Percentiles rank a stretch among this genome's conserved stretches.
phyloP scores from a whole-genome alignment of 2,888 invertebrate species.

The Linnaemya tessellans region DNA sequence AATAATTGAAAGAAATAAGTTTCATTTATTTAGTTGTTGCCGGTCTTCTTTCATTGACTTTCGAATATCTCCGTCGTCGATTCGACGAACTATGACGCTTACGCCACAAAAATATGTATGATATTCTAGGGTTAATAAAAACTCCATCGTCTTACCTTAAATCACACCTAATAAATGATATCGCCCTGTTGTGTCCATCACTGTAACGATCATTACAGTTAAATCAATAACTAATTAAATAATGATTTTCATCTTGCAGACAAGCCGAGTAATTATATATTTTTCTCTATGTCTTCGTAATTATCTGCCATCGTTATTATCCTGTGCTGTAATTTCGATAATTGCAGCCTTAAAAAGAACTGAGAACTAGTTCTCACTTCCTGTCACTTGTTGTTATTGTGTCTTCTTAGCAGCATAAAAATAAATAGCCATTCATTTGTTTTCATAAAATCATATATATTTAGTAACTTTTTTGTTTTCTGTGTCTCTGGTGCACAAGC shows the following conservation, averaged over 20 bases:
- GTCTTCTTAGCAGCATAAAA: slow-evolving; percentile 2
- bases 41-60: no score
- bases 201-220: background rate
- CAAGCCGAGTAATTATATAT: background rate
- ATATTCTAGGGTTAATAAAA: no score
- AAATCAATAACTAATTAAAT: slow-evolving; percentile 23
- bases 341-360: slow-evolving; percentile 23
- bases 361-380: slow-evolving; percentile 43
- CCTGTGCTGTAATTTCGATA: slow-evolving; percentile 48
- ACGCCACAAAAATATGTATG: no score
- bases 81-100: no score
- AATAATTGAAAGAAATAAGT: no score
- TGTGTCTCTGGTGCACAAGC: slow-evolving; percentile 5
- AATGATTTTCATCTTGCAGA: slow-evolving; percentile 17
- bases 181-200: no score
- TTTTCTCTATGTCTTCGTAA: slow-evolving; percentile 40
- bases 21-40: no score
- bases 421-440: slow-evolving; percentile 26
- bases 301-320: slow-evolving; percentile 18
- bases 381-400: background rate
- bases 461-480: slow-evolving; percentile 32
- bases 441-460: slow-evolving; percentile 44
- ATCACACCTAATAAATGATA: no score
- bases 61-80: no score
- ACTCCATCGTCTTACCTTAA: no score